Conservation (phyloP, 2,113 vertebrate genomes). For the Crotalus helleri region DNA sequence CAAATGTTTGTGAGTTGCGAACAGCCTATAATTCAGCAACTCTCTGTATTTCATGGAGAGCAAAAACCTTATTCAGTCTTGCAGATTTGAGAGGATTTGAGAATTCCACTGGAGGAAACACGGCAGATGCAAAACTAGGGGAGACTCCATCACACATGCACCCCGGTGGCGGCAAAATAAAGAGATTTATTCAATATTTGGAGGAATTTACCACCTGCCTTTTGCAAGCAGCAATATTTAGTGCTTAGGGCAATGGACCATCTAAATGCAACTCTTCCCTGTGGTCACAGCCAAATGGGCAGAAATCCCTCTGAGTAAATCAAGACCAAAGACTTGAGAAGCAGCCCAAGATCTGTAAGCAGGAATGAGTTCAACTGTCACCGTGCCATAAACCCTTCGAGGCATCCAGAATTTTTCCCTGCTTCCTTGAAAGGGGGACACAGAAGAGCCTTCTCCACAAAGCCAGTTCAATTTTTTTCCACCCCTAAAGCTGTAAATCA, state of each 20-base stretch:
- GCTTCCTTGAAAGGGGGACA: neutral
- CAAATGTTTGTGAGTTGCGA: too few relatives aligned
- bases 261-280: constrained; percentile 12
- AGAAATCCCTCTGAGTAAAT: neutral
- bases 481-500: neutral
- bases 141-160: neutral
- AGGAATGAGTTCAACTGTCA: neutral
- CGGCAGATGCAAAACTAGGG: neutral
- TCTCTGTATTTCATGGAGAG: neutral
- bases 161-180: neutral
- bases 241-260: neutral
- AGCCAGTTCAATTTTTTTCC: neutral
- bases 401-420: fast-evolving
- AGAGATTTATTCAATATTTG: constrained; percentile 29
- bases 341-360: neutral
- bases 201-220: constrained; percentile 12
- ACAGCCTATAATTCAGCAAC: too few relatives aligned
- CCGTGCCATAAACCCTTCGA: neutral
- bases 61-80: neutral
- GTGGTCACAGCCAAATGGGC: neutral
- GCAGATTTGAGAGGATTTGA: neutral
- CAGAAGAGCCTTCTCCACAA: neutral
- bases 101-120: neutral
- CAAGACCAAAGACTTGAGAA: neutral
- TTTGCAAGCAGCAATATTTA: constrained; percentile 13